Evolutionary conservation across 2,113 vertebrate genomes (phyloP).

Genomic region (cattle (Bos taurus)): DNA sequence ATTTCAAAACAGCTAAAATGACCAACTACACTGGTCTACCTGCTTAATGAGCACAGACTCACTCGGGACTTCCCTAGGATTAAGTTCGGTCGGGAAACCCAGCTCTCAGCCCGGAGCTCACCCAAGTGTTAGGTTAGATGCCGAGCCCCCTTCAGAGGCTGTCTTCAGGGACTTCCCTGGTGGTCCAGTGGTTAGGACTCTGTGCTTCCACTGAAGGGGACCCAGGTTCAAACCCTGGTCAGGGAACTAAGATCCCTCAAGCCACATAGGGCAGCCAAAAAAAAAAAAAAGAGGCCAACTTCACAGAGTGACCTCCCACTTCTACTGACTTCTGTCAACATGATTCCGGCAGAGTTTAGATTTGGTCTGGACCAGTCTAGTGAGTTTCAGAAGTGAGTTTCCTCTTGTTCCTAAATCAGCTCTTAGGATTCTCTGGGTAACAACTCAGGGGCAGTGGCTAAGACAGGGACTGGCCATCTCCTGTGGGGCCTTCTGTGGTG

Average conservation of each 20-base stretch:
- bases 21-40: not conserved
- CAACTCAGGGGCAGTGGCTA: not conserved
- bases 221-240: not conserved
- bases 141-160: fast-evolving
- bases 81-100: not conserved
- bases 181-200: not conserved
- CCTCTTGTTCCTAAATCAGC: not conserved
- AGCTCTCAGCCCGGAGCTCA: not conserved
- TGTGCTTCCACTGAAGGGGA: not conserved
- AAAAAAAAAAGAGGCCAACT: not conserved
- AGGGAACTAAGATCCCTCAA: not conserved
- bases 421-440: not conserved
- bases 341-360: not conserved
- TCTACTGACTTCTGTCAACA: not conserved
- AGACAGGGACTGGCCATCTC: not conserved
- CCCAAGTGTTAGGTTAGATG: not conserved
- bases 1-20: not conserved
- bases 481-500: not conserved
- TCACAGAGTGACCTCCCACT: not conserved
- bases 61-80: not conserved
- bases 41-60: not conserved
- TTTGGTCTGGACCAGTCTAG: not conserved
- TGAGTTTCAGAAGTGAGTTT: not conserved
- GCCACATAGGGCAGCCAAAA: not conserved
- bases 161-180: not conserved